Conservation (phyloP, 2,888 invertebrate genomes). For the Zaprionus obscuricornis region DNA sequence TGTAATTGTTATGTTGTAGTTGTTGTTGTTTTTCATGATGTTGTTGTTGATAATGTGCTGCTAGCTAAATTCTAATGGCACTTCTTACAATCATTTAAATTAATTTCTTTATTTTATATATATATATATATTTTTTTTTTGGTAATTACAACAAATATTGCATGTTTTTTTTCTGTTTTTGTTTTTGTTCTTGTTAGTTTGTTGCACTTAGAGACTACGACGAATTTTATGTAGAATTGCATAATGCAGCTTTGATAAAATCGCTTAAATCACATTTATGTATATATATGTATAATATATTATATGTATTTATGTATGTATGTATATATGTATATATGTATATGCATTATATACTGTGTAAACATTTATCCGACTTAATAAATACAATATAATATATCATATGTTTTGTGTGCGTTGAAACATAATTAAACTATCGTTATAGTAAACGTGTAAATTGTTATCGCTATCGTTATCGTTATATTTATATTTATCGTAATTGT, state of each 20-base stretch:
- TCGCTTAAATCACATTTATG: conserved; percentile 82
- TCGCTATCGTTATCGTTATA: conserved; percentile 32
- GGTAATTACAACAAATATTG: conserved; percentile 78
- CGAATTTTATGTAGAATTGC: conserved; percentile 79
- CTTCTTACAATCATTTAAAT: conserved; percentile 59
- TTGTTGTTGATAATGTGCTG: conserved; percentile 50
- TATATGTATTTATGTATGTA: too few species aligned
- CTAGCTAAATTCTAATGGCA: conserved; percentile 76
- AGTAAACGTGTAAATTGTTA: conserved; percentile 14
- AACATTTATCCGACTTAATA: conserved; percentile 66
- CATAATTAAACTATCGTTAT: conserved; percentile 43
- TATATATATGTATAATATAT: conserved; percentile 57
- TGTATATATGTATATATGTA: conserved; percentile 47
- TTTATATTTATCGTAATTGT: conserved; percentile 28
- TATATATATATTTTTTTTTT: conserved; percentile 43
- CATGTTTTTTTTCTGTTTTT: conserved; percentile 47
- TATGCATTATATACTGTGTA: conserved; percentile 62
- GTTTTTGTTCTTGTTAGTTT: conserved; percentile 28
- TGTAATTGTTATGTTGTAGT: conserved; percentile 9
- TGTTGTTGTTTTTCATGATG: conserved; percentile 32
- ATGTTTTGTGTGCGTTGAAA: conserved; percentile 38
- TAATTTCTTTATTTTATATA: conserved; percentile 3
- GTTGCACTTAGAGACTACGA: conserved; percentile 67
- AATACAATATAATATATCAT: conserved; percentile 60
- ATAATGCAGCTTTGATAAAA: conserved; percentile 81